Conservation (phyloP, 1,140 invertebrate genomes). For the Drosophila watanabei region DNA sequence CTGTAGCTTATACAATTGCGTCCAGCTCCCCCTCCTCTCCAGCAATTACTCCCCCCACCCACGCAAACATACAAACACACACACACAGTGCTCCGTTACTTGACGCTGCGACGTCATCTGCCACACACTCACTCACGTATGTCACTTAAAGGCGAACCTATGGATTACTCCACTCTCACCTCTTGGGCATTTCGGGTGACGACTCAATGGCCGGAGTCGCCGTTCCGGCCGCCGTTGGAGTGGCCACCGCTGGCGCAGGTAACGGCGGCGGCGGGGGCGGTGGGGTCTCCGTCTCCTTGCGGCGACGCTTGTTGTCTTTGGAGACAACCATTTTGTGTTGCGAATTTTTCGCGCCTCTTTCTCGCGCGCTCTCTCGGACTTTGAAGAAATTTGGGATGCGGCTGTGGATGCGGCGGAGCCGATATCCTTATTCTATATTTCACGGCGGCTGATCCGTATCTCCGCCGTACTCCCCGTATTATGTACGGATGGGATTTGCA, state of each 20-base stretch:
- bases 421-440: conserved; percentile 36
- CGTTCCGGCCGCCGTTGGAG: conserved; percentile 35
- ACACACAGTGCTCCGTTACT: not conserved
- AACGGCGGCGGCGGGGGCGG: conserved; percentile 64
- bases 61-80: not conserved
- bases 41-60: conserved; percentile 18
- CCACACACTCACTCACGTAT: conserved; percentile 45
- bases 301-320: conserved; percentile 84
- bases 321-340: conserved; percentile 85
- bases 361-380: conserved; percentile 31
- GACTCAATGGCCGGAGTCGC: conserved; percentile 74
- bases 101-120: conserved; percentile 71
- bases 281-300: conserved; percentile 78
- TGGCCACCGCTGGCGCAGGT: conserved; percentile 35
- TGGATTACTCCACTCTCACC: conserved; percentile 62
- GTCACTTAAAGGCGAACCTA: conserved; percentile 19
- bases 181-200: conserved; percentile 85
- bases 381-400: conserved; percentile 35
- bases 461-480: conserved; percentile 42
- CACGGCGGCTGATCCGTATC: conserved; percentile 34
- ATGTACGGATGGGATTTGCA: conserved; percentile 59
- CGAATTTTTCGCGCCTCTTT: conserved; percentile 81
- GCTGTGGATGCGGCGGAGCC: conserved; percentile 8
- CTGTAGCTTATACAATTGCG: conserved; percentile 44
- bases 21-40: conserved; percentile 4